phyloP scores from a whole-genome alignment of 2,113 vertebrate genomes.

The Ceyx margarethae region DNA sequence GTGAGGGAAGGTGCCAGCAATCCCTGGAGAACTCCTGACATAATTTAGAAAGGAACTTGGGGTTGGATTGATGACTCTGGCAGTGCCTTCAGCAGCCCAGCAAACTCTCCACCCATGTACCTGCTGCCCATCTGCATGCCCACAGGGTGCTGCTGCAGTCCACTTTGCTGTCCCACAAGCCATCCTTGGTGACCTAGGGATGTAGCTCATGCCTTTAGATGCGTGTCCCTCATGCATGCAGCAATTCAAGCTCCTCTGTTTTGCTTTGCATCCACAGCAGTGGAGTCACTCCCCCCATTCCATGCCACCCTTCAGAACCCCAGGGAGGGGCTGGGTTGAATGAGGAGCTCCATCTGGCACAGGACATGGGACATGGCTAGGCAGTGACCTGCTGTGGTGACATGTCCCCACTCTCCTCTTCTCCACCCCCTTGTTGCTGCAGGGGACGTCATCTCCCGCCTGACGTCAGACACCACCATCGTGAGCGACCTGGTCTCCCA shows the following conservation, averaged over 20 bases:
- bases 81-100: background rate
- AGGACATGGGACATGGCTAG: rapidly evolving
- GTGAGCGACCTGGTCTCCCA: constrained; percentile 94
- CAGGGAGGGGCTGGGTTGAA: background rate
- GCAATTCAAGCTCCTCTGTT: background rate
- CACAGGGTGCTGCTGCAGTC: background rate
- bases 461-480: constrained; percentile 94
- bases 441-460: constrained; percentile 95
- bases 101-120: background rate
- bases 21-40: background rate
- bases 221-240: rapidly evolving
- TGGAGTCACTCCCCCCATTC: background rate
- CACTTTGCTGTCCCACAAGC: background rate
- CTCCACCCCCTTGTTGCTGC: background rate
- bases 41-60: background rate
- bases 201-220: background rate
- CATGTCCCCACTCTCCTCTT: background rate
- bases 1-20: background rate
- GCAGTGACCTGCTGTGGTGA: background rate
- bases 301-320: background rate
- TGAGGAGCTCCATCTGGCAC: background rate
- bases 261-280: background rate
- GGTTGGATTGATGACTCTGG: background rate
- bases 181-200: background rate
- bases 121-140: background rate